A percentile compares a stretch with the other conserved stretches of the same genome.
Conservation (phyloP, 2,113 vertebrate genomes). For the Pangasianodon hypophthalmus region DNA sequence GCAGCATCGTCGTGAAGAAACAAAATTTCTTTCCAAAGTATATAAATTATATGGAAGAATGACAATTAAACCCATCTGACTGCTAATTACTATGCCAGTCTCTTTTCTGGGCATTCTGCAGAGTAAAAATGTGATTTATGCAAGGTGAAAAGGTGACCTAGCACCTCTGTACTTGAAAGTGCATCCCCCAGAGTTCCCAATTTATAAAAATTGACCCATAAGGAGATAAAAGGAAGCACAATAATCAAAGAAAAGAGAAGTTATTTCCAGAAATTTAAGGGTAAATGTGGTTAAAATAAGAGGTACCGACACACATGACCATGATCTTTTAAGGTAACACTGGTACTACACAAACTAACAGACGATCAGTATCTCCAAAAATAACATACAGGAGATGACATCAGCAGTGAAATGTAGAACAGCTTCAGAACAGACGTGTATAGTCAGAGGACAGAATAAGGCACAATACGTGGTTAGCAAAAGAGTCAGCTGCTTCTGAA, state of each 20-base stretch:
- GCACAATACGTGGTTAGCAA: background rate
- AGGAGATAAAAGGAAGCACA: background rate
- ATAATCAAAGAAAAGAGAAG: background rate
- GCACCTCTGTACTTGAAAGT: background rate
- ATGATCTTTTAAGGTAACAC: background rate
- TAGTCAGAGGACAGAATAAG: slow-evolving; percentile 6
- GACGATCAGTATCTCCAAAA: background rate
- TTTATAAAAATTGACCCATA: background rate
- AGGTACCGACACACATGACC: background rate
- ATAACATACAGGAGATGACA: slow-evolving; percentile 16
- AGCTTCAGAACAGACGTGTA: background rate
- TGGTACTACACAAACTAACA: background rate
- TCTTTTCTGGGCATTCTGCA: background rate
- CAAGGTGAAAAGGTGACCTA: background rate
- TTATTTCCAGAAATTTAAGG: background rate
- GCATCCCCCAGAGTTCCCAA: background rate
- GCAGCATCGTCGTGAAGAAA: background rate
- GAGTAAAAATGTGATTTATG: background rate
- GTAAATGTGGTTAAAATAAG: background rate
- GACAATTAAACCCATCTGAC: background rate
- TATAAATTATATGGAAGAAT: background rate
- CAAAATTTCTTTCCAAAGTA: background rate
- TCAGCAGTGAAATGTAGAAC: slow-evolving; percentile 17
- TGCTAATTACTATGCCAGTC: background rate
- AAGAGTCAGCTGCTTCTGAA: background rate